phyloP scores from a whole-genome alignment of 2,888 invertebrate species.

The Xiphydria camelus region DNA sequence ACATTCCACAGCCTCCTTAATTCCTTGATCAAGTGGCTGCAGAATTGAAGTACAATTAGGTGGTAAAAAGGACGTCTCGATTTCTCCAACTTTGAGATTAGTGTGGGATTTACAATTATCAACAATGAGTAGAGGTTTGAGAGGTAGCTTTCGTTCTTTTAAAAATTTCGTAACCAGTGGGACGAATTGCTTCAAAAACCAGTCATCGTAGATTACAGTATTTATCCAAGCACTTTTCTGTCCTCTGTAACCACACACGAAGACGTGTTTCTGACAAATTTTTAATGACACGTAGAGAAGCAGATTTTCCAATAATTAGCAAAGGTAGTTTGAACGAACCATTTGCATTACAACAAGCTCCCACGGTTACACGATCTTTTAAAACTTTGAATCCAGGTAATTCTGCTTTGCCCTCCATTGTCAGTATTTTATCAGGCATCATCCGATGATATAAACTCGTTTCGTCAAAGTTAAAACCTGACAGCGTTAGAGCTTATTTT shows the following conservation, averaged over 20 bases:
- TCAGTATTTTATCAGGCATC: conserved; percentile 25
- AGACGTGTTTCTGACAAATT: conserved; percentile 21
- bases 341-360: conserved; percentile 25
- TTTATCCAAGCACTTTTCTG: conserved; percentile 29
- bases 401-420: conserved; percentile 17
- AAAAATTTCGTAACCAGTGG: conserved; percentile 17
- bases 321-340: conserved; percentile 22
- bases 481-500: conserved; percentile 13
- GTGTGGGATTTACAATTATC: conserved; percentile 33
- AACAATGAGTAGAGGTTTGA: conserved; percentile 29
- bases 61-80: conserved; percentile 35
- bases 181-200: conserved; percentile 10
- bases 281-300: conserved; percentile 27
- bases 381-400: conserved; percentile 25
- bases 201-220: conserved; percentile 20
- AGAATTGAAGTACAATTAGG: conserved; percentile 29
- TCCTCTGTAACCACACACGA: conserved; percentile 25
- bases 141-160: conserved; percentile 19
- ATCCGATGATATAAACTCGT: conserved; percentile 25
- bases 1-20: conserved; percentile 14
- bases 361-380: conserved; percentile 25
- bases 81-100: conserved; percentile 18
- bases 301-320: conserved; percentile 27
- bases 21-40: conserved; percentile 20
- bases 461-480: conserved; percentile 31